These are phyloP conservation scores for Drosophila nr. perissopoda DNA, from an alignment of 2,888 invertebrate species.

Conservation along the genomic window DNA sequence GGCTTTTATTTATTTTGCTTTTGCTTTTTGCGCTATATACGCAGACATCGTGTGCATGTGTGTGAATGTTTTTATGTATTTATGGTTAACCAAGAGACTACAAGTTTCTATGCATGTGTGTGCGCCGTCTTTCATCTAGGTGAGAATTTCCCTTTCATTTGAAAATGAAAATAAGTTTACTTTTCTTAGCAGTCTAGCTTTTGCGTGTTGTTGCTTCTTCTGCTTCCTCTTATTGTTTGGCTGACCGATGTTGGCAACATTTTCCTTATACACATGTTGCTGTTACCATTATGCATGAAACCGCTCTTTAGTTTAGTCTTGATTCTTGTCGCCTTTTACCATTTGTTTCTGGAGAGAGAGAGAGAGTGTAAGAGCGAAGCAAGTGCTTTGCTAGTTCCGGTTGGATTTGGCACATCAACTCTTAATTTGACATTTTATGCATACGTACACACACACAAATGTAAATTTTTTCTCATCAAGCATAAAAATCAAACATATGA, in stretches of 20 bases:
- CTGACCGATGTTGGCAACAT: constrained; percentile 23
- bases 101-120: constrained; percentile 21
- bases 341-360: neutral
- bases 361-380: neutral
- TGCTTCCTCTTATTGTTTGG: neutral
- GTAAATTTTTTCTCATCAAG: constrained; percentile 9
- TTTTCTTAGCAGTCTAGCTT: constrained; percentile 64
- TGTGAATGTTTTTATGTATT: constrained; percentile 18
- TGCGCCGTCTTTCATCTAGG: constrained; percentile 63
- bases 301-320: constrained; percentile 29
- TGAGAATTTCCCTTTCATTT: constrained; percentile 83
- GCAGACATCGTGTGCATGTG: constrained; percentile 11
- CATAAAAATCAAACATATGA: constrained; percentile 35
- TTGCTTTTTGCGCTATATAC: constrained; percentile 57
- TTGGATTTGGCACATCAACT: constrained; percentile 48
- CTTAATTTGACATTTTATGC: constrained; percentile 52
- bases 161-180: constrained; percentile 82
- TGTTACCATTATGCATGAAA: neutral
- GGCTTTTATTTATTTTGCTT: constrained; percentile 42
- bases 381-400: constrained; percentile 40
- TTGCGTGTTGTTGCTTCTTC: constrained; percentile 11
- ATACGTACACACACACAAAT: neutral
- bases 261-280: constrained; percentile 26
- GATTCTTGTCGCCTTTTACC: constrained; percentile 27
- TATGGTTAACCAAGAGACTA: constrained; percentile 27